Evolutionary conservation across 1,140 invertebrate species (phyloP), one percentile per base, ranked within the genome.

Genomic region (Lutraria rhynchaena): DNA sequence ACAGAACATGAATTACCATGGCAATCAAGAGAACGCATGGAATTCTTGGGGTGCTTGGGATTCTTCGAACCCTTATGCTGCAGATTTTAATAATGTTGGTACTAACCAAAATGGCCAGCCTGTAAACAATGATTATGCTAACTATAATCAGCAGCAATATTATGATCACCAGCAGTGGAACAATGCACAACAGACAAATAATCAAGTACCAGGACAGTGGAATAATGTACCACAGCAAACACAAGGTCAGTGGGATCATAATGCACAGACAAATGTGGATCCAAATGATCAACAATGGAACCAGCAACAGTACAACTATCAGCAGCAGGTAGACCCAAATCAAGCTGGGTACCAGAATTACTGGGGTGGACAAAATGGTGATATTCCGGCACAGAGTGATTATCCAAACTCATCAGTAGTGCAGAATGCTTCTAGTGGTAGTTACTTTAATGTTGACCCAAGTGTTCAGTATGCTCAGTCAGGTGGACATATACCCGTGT

Each of bases 11-110:
- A 49, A 31, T 9, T 60, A n/a, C 35, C 65, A 70, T 46, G 37
- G 33, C 9, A 35, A 27, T 33, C 22, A 61, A n/a, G 27, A 63
- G 55, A 71, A 61, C 61, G 24, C 65, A 4, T 73, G 78, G 78
- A 63, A 53, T 27, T 37, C 55, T 22, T 73, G 70, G 44, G 69
- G 78, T 13, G n/a, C 65, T 7, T 81, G 78, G 78, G 69, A 65
- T 61, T 1, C 35, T 1, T 3, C 41, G 15, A 65, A 81, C 61
- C 65, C 53, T 7, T 60, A 81, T 53, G 49, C n/a, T 22, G 49
- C 22, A 57, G 58, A 51, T 22, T 61, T 60, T 46, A 41, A 9
- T 63, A 53, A 11, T 29, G 63, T 19, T 31, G 35, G 22, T 22
- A 17, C 31, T 29, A 35, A 67, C 17, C 44, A 55, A 35, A 49